phyloP scores from a whole-genome alignment of 2,113 vertebrate genomes.

The Megatriorchis doriae region DNA sequence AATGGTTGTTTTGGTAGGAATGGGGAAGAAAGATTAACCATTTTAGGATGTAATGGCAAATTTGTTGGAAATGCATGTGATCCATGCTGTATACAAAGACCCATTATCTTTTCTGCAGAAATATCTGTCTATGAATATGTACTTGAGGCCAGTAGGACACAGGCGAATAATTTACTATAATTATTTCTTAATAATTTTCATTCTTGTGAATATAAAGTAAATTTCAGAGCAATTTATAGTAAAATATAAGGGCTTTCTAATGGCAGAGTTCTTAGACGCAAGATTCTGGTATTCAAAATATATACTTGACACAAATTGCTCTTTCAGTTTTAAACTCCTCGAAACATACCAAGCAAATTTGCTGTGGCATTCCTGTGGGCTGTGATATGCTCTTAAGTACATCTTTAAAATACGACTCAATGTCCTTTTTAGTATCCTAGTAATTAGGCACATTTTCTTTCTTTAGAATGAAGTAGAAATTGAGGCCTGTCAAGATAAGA shows the following conservation, averaged over 20 bases:
- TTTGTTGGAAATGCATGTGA: neutral
- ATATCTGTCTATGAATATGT: neutral
- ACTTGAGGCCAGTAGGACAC: neutral
- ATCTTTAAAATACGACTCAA: neutral
- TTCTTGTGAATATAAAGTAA: neutral
- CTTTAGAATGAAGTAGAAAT: constrained; percentile 62
- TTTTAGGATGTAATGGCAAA: neutral
- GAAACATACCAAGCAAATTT: neutral
- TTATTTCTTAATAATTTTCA: neutral
- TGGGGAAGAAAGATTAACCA: neutral
- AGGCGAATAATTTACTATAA: neutral
- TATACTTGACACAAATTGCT: neutral
- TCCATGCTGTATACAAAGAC: neutral
- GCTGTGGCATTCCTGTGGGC: neutral
- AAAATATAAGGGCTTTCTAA: neutral
- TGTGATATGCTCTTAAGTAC: neutral
- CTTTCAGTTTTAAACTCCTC: neutral
- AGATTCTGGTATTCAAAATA: neutral
- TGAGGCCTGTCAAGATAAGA: constrained; percentile 45
- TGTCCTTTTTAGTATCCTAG: neutral
- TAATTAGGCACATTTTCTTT: constrained; percentile 6
- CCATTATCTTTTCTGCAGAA: neutral
- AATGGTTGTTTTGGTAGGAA: neutral
- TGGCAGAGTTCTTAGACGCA: neutral
- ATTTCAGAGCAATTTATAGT: neutral